These are phyloP conservation scores for Protomyctophum bolini DNA, from an alignment of 2,113 vertebrate species.

Conservation along the genomic window DNA sequence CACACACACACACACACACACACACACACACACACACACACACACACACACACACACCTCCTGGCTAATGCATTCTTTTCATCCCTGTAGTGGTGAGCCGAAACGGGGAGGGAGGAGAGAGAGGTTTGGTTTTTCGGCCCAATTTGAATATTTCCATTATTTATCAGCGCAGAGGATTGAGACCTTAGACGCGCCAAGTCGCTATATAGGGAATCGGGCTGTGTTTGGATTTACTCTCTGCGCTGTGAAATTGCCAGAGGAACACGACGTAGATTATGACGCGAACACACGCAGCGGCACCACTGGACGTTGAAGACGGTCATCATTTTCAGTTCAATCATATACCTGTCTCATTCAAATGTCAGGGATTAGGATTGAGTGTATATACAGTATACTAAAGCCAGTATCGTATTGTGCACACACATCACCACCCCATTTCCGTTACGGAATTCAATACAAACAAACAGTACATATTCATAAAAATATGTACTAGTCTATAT, in stretches of 20 bases:
- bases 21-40: conserved; percentile 19
- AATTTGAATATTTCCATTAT: conserved; percentile 77
- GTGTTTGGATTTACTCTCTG: conserved; percentile 30
- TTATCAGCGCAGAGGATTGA: conserved; percentile 53
- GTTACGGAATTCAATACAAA: not conserved
- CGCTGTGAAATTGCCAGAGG: not conserved
- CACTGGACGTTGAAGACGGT: not conserved
- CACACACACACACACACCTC: conserved; percentile 28
- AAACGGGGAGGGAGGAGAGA: conserved; percentile 53
- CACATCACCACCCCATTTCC: not conserved
- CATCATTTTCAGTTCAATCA: not conserved
- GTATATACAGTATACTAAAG: not conserved
- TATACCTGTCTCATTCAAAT: not conserved
- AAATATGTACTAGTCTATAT: not conserved
- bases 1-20: not conserved
- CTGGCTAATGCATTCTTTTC: conserved; percentile 62
- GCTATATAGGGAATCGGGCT: conserved; percentile 10
- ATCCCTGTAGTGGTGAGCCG: conserved; percentile 40
- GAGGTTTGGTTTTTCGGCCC: conserved; percentile 31
- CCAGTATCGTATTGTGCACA: not conserved
- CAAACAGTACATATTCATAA: conserved; percentile 2
- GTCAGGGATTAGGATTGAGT: not conserved
- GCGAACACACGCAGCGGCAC: not conserved
- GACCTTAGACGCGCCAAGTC: conserved; percentile 34
- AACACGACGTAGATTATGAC: not conserved